phyloP scores from a whole-genome alignment of 2,113 vertebrate species.

The Ochotona princeps region DNA sequence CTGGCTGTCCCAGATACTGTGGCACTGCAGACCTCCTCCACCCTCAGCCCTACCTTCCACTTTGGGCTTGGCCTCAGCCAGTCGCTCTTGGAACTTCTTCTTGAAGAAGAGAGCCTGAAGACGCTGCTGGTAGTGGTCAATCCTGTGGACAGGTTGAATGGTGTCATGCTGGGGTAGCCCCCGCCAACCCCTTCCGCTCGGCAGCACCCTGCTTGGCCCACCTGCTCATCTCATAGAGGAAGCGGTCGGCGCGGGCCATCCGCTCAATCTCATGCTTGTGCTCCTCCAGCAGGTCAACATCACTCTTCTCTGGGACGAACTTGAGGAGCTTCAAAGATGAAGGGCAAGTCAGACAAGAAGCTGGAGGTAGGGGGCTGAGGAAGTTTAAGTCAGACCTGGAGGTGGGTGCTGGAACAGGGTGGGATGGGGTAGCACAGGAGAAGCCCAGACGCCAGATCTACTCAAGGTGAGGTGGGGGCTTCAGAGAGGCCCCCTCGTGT shows the following conservation, averaged over 20 bases:
- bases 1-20: not conserved
- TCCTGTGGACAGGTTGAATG: slow-evolving; percentile 84
- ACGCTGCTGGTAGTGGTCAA: slow-evolving; percentile 97
- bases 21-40: slow-evolving; percentile 38
- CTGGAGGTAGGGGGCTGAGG: not conserved
- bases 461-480: not conserved
- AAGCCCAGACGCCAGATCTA: not conserved
- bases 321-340: slow-evolving; percentile 91
- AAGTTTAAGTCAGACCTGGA: fast-evolving
- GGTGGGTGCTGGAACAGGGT: too few relatives aligned
- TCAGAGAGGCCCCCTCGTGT: fast-evolving
- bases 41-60: slow-evolving; percentile 90
- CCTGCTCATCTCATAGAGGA: slow-evolving; percentile 99
- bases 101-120: slow-evolving; percentile 97
- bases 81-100: slow-evolving; percentile 96
- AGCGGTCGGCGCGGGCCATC: slow-evolving; percentile 98
- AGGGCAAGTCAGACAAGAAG: not conserved
- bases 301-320: slow-evolving; percentile 97
- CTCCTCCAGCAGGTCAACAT: slow-evolving; percentile 96
- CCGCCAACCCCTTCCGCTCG: not conserved
- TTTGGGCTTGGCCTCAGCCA: slow-evolving; percentile 94
- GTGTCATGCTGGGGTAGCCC: not conserved
- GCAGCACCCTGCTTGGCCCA: slow-evolving; percentile 66
- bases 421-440: too few relatives aligned
- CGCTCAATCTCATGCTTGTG: slow-evolving; percentile 98